Evolutionary conservation across 2,113 vertebrate species (phyloP).

Genomic region (Heliornis fulica): DNA sequence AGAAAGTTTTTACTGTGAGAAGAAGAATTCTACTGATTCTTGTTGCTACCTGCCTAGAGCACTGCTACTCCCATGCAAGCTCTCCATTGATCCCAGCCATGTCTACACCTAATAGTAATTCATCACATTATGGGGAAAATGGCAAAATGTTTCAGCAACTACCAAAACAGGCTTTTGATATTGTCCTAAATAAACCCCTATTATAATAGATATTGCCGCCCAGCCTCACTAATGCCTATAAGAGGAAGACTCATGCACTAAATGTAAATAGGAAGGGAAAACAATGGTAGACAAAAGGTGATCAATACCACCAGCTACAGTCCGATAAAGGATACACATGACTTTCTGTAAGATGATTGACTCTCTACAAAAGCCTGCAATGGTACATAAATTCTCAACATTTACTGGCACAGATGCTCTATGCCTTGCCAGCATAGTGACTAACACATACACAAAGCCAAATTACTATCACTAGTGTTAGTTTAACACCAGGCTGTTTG

Average conservation of each 20-base stretch:
- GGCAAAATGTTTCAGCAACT: neutral
- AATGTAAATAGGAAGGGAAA: neutral
- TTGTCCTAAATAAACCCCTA: neutral
- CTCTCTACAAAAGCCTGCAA: too few species aligned
- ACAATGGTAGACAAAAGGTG: neutral
- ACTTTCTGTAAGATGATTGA: too few species aligned
- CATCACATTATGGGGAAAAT: too few species aligned
- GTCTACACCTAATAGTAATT: neutral
- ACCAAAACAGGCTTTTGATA: neutral
- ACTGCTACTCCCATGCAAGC: neutral
- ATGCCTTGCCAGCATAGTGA: neutral
- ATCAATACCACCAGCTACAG: neutral
- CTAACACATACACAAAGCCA: neutral
- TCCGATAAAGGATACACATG: too few species aligned
- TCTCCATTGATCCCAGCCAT: neutral
- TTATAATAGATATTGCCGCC: neutral
- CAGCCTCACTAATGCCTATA: neutral
- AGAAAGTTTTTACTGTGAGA: neutral
- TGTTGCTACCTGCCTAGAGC: neutral
- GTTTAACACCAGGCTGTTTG: neutral
- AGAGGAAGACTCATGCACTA: neutral
- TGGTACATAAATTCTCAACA: neutral
- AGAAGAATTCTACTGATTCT: neutral
- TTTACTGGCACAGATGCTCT: neutral
- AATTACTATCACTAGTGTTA: neutral